These are phyloP conservation scores for Pantherophis vulpinus DNA, from an alignment of 2,797 vertebrate species.

Conservation along the genomic window DNA sequence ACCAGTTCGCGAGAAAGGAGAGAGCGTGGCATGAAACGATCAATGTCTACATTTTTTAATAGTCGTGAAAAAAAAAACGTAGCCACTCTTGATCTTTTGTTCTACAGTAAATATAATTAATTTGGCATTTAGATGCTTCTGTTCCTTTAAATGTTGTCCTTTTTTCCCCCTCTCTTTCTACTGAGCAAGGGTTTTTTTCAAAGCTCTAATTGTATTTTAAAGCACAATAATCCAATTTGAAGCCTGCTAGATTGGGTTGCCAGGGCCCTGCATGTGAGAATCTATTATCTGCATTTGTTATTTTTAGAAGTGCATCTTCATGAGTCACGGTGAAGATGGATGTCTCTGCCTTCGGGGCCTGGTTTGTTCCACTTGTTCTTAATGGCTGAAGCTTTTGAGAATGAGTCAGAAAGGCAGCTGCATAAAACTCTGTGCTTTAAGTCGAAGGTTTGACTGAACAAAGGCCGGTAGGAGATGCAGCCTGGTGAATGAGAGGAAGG, in stretches of 20 bases:
- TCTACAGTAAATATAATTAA: background rate
- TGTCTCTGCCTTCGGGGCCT: background rate
- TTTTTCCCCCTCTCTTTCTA: too few relatives aligned
- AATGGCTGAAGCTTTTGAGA: background rate
- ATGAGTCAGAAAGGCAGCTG: background rate
- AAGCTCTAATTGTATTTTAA: slow-evolving; percentile 8
- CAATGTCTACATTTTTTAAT: background rate
- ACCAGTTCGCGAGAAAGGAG: background rate
- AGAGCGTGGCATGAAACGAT: background rate
- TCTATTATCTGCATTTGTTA: slow-evolving; percentile 12
- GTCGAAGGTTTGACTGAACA: background rate
- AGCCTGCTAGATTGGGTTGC: background rate
- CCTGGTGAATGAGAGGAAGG: slow-evolving; percentile 29
- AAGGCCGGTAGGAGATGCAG: background rate
- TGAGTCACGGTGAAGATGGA: background rate
- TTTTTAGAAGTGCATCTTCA: slow-evolving; percentile 16
- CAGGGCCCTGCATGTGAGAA: background rate
- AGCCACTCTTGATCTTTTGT: background rate
- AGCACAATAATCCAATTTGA: slow-evolving; percentile 18
- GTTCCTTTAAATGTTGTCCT: background rate
- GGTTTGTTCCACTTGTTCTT: background rate
- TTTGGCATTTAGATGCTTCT: background rate
- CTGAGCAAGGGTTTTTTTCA: background rate
- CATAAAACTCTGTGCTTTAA: background rate
- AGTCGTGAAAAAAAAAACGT: background rate